Percentiles rank a stretch among this genome's conserved stretches.
These are phyloP conservation scores for Didymodactylos carnosus DNA, from an alignment of 2,888 invertebrate genomes.

Conservation along the genomic window DNA sequence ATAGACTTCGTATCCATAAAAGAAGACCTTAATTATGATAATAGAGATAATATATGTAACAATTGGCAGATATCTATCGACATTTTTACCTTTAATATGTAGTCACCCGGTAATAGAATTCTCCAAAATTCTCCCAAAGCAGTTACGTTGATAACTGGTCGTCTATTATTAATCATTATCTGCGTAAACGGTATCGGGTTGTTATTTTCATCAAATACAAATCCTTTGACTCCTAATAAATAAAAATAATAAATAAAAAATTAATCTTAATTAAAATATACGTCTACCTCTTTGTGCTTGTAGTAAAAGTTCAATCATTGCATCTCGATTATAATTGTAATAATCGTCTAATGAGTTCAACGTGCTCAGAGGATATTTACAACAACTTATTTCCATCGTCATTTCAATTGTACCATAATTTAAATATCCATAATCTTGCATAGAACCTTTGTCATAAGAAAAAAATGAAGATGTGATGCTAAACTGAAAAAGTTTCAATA, in stretches of 20 bases:
- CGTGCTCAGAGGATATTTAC: slow-evolving; percentile 69
- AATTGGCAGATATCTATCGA: not conserved
- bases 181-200: slow-evolving; percentile 18
- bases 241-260: slow-evolving; percentile 1
- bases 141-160: slow-evolving; percentile 35
- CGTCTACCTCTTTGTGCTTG: slow-evolving; percentile 18
- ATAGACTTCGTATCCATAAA: not conserved
- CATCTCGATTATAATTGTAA: slow-evolving; percentile 70
- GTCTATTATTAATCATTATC: slow-evolving; percentile 53
- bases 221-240: slow-evolving; percentile 59
- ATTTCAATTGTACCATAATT: slow-evolving; percentile 83
- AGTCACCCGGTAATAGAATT: slow-evolving; percentile 63
- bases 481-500: slow-evolving; percentile 13
- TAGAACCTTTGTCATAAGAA: slow-evolving; percentile 45
- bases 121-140: slow-evolving; percentile 70
- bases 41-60: not conserved
- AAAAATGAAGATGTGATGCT: too few species aligned
- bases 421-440: slow-evolving; percentile 83
- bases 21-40: not conserved
- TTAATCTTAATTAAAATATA: not conserved
- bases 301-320: slow-evolving; percentile 21
- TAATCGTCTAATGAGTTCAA: slow-evolving; percentile 56
- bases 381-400: slow-evolving; percentile 75
- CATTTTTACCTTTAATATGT: slow-evolving; percentile 52
- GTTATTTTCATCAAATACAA: slow-evolving; percentile 39